phyloP scores from a whole-genome alignment of 2,888 invertebrate genomes.

The Zeuzera pyrina region DNA sequence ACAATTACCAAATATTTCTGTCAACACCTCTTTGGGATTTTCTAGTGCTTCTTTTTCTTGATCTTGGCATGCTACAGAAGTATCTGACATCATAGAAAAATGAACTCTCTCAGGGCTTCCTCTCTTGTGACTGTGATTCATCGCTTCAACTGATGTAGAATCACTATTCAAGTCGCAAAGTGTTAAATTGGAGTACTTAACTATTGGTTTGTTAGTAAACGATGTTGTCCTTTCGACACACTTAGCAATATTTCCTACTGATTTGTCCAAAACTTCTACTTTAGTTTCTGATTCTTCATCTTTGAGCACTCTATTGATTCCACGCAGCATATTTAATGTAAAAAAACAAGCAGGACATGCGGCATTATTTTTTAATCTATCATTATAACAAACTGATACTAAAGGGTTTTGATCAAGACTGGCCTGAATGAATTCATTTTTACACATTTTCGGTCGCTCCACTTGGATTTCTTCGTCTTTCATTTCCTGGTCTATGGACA shows the following conservation, averaged over 20 bases:
- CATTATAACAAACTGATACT: background rate
- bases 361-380: conserved; percentile 1
- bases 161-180: conserved; percentile 16
- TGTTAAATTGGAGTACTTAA: conserved; percentile 16
- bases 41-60: conserved; percentile 24
- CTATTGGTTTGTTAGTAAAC: conserved; percentile 15
- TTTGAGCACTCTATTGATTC: conserved; percentile 30
- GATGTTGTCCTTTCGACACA: conserved; percentile 28
- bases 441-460: too few relatives aligned
- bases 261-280: conserved; percentile 29
- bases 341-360: conserved; percentile 37
- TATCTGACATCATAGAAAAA: too few relatives aligned
- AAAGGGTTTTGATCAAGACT: too few relatives aligned
- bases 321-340: conserved; percentile 27
- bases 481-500: background rate
- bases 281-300: conserved; percentile 39
- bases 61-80: conserved; percentile 10
- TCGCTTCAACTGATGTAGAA: too few relatives aligned
- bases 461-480: background rate
- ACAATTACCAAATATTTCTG: conserved; percentile 16
- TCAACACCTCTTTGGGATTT: conserved; percentile 11
- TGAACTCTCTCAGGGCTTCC: too few relatives aligned
- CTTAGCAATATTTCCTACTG: conserved; percentile 19
- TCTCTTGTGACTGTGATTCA: too few relatives aligned
- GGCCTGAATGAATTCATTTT: too few relatives aligned